Conservation (phyloP, 2,888 invertebrate genomes). For the Prosapia bicincta region DNA sequence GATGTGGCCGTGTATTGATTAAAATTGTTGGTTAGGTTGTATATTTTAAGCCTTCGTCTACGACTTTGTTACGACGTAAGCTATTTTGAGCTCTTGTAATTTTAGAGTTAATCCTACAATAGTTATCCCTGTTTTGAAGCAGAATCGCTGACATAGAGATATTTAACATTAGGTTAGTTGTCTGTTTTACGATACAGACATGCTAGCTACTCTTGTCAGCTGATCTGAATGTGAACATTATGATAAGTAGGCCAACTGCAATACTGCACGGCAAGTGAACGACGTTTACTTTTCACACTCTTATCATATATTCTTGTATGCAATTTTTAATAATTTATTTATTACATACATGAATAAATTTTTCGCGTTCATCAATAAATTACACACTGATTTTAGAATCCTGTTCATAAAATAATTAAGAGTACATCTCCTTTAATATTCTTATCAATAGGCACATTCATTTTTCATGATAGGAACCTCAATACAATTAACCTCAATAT, state of each 20-base stretch:
- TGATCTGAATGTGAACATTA: not conserved
- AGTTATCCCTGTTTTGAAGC: conserved; percentile 2
- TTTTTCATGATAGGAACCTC: not conserved
- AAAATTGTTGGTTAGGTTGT: conserved; percentile 2
- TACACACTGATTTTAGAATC: too few species aligned
- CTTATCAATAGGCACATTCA: not conserved
- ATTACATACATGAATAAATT: too few species aligned
- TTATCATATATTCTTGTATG: too few species aligned
- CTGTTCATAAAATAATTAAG: too few species aligned
- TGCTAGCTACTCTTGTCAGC: conserved; percentile 8
- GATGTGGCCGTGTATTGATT: conserved; percentile 2
- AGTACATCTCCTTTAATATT: not conserved
- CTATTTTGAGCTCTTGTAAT: conserved; percentile 2
- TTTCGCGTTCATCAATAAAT: not conserved
- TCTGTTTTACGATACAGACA: not conserved
- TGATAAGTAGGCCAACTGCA: conserved; percentile 8
- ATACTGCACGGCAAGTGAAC: conserved; percentile 3
- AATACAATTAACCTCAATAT: not conserved
- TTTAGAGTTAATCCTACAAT: conserved; percentile 2
- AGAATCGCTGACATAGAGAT: not conserved
- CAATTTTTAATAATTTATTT: too few species aligned
- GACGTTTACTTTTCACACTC: not conserved
- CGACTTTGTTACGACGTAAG: not conserved
- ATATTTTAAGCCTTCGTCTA: not conserved
- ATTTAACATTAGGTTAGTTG: not conserved